phyloP scores from a whole-genome alignment of 2,113 vertebrate species.

The Ranitomeya variabilis region DNA sequence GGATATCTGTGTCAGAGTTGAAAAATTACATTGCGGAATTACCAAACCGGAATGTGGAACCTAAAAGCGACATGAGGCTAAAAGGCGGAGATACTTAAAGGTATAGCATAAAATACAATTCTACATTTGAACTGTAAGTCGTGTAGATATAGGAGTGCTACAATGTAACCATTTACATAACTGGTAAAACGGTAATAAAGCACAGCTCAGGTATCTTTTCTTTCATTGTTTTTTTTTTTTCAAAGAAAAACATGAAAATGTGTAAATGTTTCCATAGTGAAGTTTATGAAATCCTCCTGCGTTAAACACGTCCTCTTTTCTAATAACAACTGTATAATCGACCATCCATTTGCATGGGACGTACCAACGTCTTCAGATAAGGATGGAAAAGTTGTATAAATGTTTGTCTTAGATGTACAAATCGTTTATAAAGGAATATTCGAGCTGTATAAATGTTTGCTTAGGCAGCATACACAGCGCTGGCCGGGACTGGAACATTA shows the following conservation, averaged over 20 bases:
- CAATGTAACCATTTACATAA: too few species aligned
- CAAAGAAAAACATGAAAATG: background rate
- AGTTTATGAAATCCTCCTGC: slow-evolving; percentile 12
- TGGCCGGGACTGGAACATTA: background rate
- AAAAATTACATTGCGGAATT: too few species aligned
- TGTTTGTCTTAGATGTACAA: slow-evolving; percentile 45
- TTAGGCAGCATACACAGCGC: slow-evolving; percentile 29
- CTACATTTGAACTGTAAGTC: too few species aligned
- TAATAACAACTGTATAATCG: slow-evolving; percentile 1
- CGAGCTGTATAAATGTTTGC: slow-evolving; percentile 44
- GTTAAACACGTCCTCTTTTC: background rate
- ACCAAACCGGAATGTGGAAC: too few species aligned
- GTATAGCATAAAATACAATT: too few species aligned
- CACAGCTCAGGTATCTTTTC: too few species aligned
- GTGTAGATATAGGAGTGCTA: too few species aligned
- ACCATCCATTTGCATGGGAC: background rate
- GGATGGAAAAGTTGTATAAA: slow-evolving; percentile 38
- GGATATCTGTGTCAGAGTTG: too few species aligned
- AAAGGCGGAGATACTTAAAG: too few species aligned
- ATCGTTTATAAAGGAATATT: slow-evolving; percentile 45
- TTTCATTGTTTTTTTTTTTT: background rate
- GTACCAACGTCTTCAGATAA: background rate
- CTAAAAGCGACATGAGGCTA: too few species aligned
- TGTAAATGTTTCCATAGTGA: slow-evolving; percentile 7
- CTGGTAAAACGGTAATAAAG: too few species aligned